Percentiles rank a stretch among this genome's conserved stretches.
Evolutionary conservation across 1,140 invertebrate genomes (phyloP).

Genomic region (Caenorhabditis briggsae): DNA sequence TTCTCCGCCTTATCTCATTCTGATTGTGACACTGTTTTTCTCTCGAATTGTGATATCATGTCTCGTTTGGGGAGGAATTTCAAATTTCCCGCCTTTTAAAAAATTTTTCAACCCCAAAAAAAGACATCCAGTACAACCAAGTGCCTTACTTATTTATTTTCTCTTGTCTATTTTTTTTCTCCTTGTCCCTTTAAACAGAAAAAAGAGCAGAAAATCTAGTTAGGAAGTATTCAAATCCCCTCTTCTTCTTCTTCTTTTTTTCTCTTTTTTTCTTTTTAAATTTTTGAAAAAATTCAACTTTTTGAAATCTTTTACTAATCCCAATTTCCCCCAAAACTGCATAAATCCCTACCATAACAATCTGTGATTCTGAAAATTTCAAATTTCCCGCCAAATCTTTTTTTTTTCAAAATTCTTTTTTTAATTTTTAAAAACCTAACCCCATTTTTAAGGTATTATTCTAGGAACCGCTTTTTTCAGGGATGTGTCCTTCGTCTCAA

Average conservation of each 20-base stretch:
- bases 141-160: constrained; percentile 29
- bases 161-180: not conserved
- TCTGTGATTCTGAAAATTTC: constrained; percentile 10
- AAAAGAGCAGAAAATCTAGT: constrained; percentile 9
- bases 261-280: constrained; percentile 21
- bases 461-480: constrained; percentile 16
- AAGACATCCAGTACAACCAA: constrained; percentile 8
- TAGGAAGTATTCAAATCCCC: constrained; percentile 37
- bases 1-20: not conserved
- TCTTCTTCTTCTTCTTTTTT: not conserved
- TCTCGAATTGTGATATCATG: constrained; percentile 54
- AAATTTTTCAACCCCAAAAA: not conserved
- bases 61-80: not conserved
- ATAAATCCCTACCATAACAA: constrained; percentile 6
- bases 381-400: not conserved
- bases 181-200: not conserved
- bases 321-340: not conserved
- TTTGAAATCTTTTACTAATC: not conserved
- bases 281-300: too few relatives aligned
- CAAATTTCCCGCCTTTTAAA: not conserved
- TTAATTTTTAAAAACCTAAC: too few relatives aligned
- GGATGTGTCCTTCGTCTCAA: not conserved
- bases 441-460: not conserved
- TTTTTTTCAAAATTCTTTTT: not conserved
- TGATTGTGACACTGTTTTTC: constrained; percentile 31